Conservation (phyloP, 2,797 vertebrate genomes). For the Manis crassicaudata region DNA sequence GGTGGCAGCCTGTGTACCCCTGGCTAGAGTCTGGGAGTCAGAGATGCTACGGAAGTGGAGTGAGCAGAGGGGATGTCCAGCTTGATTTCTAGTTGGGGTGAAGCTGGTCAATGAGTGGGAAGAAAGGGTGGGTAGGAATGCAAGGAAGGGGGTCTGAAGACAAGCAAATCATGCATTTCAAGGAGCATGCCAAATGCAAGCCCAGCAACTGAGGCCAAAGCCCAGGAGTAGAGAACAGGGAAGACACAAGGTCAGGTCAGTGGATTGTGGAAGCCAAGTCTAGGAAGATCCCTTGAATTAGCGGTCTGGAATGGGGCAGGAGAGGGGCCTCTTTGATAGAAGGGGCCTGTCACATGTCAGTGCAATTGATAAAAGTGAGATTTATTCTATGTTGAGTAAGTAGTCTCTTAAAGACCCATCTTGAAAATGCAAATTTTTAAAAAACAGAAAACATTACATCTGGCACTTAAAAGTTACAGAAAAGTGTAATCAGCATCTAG, state of each 20-base stretch:
- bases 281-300: neutral
- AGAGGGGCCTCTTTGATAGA: neutral
- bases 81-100: neutral
- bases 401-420: neutral
- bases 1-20: neutral
- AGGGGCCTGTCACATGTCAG: neutral
- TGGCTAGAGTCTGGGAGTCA: neutral
- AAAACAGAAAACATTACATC: neutral
- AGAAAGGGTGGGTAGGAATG: neutral
- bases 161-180: neutral
- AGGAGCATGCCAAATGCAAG: neutral
- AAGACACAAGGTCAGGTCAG: neutral
- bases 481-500: neutral
- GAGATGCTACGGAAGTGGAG: neutral
- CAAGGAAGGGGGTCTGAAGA: rapidly evolving
- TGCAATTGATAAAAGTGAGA: neutral
- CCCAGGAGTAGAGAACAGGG: neutral
- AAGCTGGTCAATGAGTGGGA: neutral
- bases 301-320: neutral
- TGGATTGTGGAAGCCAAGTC: neutral
- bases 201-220: neutral
- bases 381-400: neutral
- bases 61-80: neutral
- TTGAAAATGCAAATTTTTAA: neutral
- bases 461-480: neutral